Evolutionary conservation across 2,113 vertebrate species (phyloP), one percentile per base, ranked within the genome.

Genomic region (Amblyopsis rosae): DNA sequence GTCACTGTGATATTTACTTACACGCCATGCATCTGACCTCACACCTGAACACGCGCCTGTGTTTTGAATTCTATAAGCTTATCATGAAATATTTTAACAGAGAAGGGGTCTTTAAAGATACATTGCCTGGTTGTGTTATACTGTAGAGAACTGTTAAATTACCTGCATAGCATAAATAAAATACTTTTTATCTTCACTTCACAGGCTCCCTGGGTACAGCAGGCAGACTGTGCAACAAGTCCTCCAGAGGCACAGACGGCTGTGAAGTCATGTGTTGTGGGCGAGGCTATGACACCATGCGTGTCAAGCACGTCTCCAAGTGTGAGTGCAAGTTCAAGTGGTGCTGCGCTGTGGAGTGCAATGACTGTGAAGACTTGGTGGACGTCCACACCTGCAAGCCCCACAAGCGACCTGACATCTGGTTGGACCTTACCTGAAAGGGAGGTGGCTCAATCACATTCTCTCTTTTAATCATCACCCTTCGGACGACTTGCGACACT

Each of bases 231-330:
- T 99, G 98, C 91, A 97, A 89, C 93, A 98, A 96, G 88, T 88
- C 87, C 10, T 99, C 98, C 0, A 88, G 94, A 1, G 96, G 95
- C 53, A 95, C 94, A 0, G 96, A 99, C 0, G 94, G 98, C 66
- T 99, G 98, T 16, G 98, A 99, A 86, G 95, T 99, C 87, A 99
- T 99, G 98, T 99, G 98, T 90, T 99, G 98, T 6, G 97, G 97
- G 41, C 92, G 97, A n/a, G 98, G 98, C 49, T 98, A 99, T 1
- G 98, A 99, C 93, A 99, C 98, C 65, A 98, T 94, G n/a, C 95
- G 96, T 2, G 91, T 96, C 77, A 96, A 94, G 0, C 95, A 94
- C 0, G 76, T 97, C 89, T 96, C 93, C 80, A 95, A 99, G 90
- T 99, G 98, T 19, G 98, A 98, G 90, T 99, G 98, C 91, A 98